Conservation (phyloP, 2,888 invertebrate species). For the Stictocephala bisonia region DNA sequence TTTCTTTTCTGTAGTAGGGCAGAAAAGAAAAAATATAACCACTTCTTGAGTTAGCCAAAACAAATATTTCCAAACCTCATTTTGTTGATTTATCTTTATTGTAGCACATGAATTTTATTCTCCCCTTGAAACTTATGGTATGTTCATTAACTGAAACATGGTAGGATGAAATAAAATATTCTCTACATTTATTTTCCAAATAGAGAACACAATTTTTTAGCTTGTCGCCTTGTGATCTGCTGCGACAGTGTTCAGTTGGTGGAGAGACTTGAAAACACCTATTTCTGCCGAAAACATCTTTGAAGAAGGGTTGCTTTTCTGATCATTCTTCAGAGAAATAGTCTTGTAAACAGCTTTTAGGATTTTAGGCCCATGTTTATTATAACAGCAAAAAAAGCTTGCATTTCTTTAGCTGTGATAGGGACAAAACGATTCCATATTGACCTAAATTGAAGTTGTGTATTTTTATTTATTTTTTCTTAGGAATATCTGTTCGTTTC, state of each 20-base stretch:
- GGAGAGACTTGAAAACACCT: not conserved
- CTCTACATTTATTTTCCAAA: not conserved
- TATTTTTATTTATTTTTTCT: too few relatives aligned
- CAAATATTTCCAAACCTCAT: not conserved
- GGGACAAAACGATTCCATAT: conserved; percentile 2
- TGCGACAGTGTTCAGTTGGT: not conserved
- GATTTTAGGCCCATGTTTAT: not conserved
- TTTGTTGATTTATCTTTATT: not conserved
- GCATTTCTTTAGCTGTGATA: not conserved
- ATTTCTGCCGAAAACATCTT: not conserved
- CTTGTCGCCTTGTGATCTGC: not conserved
- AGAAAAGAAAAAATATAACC: not conserved
- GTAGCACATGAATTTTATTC: not conserved
- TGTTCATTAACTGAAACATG: not conserved
- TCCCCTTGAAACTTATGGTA: not conserved
- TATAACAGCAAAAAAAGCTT: not conserved
- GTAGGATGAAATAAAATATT: not conserved
- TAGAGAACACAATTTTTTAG: not conserved
- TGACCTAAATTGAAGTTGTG: too few relatives aligned
- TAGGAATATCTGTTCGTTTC: too few relatives aligned
- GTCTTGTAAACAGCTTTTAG: not conserved
- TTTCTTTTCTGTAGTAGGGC: not conserved
- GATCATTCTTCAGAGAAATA: not conserved
- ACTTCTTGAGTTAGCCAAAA: not conserved
- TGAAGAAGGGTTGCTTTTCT: not conserved